Evolutionary conservation across 2,888 invertebrate genomes (phyloP).

Genomic region (Pandemis corylana): DNA sequence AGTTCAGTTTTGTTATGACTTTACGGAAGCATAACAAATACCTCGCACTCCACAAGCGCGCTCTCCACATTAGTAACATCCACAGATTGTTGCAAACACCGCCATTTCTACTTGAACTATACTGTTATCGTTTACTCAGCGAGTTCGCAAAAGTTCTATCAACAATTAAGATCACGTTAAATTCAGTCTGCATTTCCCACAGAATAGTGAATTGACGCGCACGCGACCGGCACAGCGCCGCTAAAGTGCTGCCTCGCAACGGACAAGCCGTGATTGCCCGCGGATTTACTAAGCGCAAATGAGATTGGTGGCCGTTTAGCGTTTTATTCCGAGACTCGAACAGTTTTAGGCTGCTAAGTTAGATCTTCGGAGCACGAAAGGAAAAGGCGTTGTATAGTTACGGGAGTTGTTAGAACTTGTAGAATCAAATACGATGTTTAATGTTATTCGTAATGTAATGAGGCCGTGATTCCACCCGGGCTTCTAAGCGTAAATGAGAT

Average conservation of each 20-base stretch:
- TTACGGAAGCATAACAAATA: no score
- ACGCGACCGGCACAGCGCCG: constrained; percentile 37
- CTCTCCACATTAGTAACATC: no score
- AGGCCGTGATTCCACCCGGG: constrained; percentile 18
- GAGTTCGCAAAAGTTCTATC: background rate
- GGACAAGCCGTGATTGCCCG: constrained; percentile 29
- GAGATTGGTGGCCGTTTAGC: constrained; percentile 35
- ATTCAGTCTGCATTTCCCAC: background rate
- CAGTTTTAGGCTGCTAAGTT: constrained; percentile 6
- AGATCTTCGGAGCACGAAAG: background rate
- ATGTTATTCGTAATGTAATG: no score
- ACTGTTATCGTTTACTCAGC: background rate
- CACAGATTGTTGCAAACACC: no score
- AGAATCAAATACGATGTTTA: background rate
- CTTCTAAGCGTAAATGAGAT: constrained; percentile 37
- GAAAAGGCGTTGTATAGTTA: background rate
- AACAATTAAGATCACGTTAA: background rate
- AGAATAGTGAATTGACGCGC: constrained; percentile 15
- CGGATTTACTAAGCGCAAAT: constrained; percentile 39
- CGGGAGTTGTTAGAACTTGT: background rate
- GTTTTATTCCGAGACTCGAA: constrained; percentile 23
- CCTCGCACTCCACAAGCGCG: no score
- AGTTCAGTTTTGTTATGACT: no score
- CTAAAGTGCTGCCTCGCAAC: constrained; percentile 39
- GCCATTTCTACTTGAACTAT: no score